Percentiles rank a stretch among this genome's conserved stretches.
Evolutionary conservation across 1,140 invertebrate species (phyloP).

Genomic region (Heliothis virescens): DNA sequence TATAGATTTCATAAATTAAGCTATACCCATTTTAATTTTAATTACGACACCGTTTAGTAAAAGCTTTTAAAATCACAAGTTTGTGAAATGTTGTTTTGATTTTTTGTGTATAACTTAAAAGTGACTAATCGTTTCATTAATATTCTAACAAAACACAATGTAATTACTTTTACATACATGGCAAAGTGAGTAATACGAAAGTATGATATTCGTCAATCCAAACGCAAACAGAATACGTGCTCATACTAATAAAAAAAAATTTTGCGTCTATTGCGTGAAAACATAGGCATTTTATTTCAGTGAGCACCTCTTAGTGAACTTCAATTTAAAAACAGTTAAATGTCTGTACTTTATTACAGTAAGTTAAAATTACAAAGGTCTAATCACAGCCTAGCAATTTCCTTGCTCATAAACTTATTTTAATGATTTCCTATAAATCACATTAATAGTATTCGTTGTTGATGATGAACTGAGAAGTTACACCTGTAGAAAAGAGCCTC

Average conservation of each 20-base stretch:
- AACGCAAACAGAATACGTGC: conserved; percentile 9
- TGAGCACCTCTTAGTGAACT: conserved; percentile 17
- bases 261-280: conserved; percentile 13
- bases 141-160: conserved; percentile 15
- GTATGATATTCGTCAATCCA: conserved; percentile 12
- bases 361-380: conserved; percentile 47
- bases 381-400: conserved; percentile 51
- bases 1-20: conserved; percentile 32
- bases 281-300: conserved; percentile 32
- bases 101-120: background rate
- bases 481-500: background rate
- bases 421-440: conserved; percentile 50
- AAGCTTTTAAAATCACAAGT: conserved; percentile 15
- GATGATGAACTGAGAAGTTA: conserved; percentile 8
- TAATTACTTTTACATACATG: conserved; percentile 35
- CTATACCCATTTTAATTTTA: conserved; percentile 23
- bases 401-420: conserved; percentile 53
- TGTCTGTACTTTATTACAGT: conserved; percentile 43
- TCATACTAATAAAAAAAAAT: background rate
- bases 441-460: conserved; percentile 17
- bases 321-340: conserved; percentile 48
- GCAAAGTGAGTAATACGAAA: conserved; percentile 24
- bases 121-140: conserved; percentile 21
- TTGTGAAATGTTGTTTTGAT: background rate
- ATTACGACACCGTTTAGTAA: conserved; percentile 9